Percentiles rank a stretch among this genome's conserved stretches.
Evolutionary conservation across 2,113 vertebrate species (phyloP).

Genomic region (Upupa epops): DNA sequence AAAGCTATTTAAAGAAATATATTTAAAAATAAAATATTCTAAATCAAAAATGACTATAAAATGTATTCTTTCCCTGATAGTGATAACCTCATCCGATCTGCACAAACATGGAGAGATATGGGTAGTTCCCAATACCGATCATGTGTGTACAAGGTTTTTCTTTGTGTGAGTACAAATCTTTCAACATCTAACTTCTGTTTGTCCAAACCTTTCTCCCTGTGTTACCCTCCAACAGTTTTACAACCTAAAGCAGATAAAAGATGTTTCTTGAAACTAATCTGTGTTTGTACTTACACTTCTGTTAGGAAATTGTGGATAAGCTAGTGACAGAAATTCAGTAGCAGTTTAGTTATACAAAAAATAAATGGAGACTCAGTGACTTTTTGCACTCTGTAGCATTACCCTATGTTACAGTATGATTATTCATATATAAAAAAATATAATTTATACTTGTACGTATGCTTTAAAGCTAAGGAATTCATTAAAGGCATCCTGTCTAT

Average conservation of each 20-base stretch:
- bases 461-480: neutral
- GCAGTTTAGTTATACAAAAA: neutral
- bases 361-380: neutral
- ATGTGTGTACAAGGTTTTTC: conserved; percentile 92
- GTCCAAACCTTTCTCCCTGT: neutral
- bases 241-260: neutral
- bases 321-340: neutral
- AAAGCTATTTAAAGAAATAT: neutral
- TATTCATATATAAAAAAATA: neutral
- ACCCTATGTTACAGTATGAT: neutral
- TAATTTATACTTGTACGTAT: neutral
- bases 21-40: neutral
- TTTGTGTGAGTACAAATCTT: conserved; percentile 85
- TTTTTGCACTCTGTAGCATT: neutral
- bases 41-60: neutral
- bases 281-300: neutral
- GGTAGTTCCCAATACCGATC: conserved; percentile 91
- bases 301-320: neutral
- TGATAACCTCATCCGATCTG: conserved; percentile 90
- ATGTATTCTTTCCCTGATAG: conserved; percentile 61
- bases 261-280: neutral
- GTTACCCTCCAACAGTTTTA: neutral
- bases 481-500: neutral
- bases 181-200: neutral
- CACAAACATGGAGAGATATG: conserved; percentile 93